Percentiles rank a stretch among this genome's conserved stretches.
phyloP scores from a whole-genome alignment of 2,888 invertebrate species.

The Metalampra italica region DNA sequence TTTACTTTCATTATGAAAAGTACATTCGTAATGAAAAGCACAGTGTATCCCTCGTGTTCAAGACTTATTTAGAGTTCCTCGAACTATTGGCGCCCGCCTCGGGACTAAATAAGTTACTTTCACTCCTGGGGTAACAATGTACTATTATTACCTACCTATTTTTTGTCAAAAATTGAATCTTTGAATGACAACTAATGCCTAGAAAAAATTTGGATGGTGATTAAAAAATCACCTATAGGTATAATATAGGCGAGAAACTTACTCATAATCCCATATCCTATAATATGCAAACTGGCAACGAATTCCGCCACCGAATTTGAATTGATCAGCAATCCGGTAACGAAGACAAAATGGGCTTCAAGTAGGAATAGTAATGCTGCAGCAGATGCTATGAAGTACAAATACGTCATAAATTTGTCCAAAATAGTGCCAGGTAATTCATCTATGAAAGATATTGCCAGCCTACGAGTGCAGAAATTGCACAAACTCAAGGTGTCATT shows the following conservation, averaged over 20 bases:
- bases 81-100: too few species aligned
- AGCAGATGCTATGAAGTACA: conserved; percentile 30
- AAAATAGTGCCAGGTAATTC: conserved; percentile 26
- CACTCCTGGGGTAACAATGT: too few species aligned
- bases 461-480: conserved; percentile 41
- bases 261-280: conserved; percentile 59
- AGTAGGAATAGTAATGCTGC: conserved; percentile 37
- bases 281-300: conserved; percentile 50
- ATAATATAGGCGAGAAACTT: conserved; percentile 24
- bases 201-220: too few species aligned
- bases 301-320: conserved; percentile 46
- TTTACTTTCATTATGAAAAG: too few species aligned
- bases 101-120: too few species aligned
- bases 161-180: too few species aligned
- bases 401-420: conserved; percentile 21
- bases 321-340: conserved; percentile 32
- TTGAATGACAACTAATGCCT: too few species aligned
- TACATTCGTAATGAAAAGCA: too few species aligned
- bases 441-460: conserved; percentile 47
- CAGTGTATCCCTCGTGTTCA: too few species aligned
- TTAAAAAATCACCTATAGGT: too few species aligned
- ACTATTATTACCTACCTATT: too few species aligned
- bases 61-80: too few species aligned
- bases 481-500: conserved; percentile 37
- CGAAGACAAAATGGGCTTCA: conserved; percentile 40